A percentile compares a stretch with the other conserved stretches of the same genome.
phyloP scores from a whole-genome alignment of 92 coral and sea anemone species.

The Parazoanthus swiftii region DNA sequence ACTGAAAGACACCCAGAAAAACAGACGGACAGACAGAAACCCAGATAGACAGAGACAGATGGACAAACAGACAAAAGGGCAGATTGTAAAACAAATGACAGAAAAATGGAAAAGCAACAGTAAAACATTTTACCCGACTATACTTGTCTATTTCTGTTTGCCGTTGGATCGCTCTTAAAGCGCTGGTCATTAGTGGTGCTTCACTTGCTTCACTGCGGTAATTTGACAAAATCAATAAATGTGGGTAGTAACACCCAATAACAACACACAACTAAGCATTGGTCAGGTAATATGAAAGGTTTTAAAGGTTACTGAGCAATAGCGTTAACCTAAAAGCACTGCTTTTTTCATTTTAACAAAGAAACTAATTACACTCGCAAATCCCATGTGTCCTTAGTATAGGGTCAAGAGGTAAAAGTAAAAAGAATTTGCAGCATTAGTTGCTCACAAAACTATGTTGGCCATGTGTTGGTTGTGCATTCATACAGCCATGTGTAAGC shows the following conservation, averaged over 20 bases:
- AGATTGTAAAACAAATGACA: not conserved
- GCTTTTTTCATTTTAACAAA: too few species aligned
- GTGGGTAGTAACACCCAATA: not conserved
- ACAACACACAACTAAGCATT: not conserved
- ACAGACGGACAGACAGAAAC: not conserved
- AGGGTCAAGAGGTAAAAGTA: too few species aligned
- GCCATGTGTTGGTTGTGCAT: too few species aligned
- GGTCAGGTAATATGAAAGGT: not conserved
- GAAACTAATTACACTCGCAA: too few species aligned
- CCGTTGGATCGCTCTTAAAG: slow-evolving; percentile 76
- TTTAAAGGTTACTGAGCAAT: too few species aligned
- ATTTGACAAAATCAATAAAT: not conserved
- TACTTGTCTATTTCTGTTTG: slow-evolving; percentile 72
- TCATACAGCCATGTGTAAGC: too few species aligned
- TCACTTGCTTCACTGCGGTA: slow-evolving; percentile 58
- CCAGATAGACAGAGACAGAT: not conserved
- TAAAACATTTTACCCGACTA: slow-evolving; percentile 58
- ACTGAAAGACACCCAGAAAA: not conserved
- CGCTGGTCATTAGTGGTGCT: slow-evolving; percentile 84
- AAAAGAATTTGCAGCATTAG: too few species aligned
- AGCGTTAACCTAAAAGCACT: too few species aligned
- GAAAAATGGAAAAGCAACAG: not conserved
- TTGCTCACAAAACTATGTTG: too few species aligned
- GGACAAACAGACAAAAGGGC: not conserved
- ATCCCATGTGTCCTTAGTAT: too few species aligned